phyloP scores from a whole-genome alignment of 1,140 invertebrate species.

The Sesamia nonagrioides region DNA sequence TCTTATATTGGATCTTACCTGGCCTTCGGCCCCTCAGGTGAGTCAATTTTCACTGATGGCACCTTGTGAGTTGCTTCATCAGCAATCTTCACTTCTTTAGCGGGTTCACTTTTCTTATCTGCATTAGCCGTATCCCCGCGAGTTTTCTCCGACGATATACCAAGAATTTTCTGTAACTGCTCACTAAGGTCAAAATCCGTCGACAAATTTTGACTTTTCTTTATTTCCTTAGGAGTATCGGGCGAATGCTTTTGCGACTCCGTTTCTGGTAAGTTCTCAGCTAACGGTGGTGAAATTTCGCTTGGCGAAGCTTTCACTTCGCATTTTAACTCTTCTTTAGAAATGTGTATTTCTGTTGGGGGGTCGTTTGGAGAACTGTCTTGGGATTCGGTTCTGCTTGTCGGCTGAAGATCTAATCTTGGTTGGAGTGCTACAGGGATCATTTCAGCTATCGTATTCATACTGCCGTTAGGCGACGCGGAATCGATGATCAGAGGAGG shows the following conservation, averaged over 20 bases:
- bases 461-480: conserved; percentile 75
- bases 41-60: conserved; percentile 86
- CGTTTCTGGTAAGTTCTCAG: conserved; percentile 67
- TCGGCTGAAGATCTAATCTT: conserved; percentile 73
- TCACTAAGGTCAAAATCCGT: conserved; percentile 86
- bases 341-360: conserved; percentile 81
- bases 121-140: conserved; percentile 63
- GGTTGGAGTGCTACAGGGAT: conserved; percentile 79
- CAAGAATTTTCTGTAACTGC: conserved; percentile 85
- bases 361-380: conserved; percentile 82
- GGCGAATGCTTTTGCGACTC: conserved; percentile 82
- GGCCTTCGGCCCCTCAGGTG: conserved; percentile 80
- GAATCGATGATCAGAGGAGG: conserved; percentile 85
- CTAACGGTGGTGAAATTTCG: conserved; percentile 81
- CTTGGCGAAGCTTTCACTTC: conserved; percentile 81
- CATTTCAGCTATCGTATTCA: conserved; percentile 83
- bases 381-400: conserved; percentile 76
- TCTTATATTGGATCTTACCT: conserved; percentile 61
- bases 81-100: conserved; percentile 79
- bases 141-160: conserved; percentile 84
- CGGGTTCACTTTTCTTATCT: conserved; percentile 77
- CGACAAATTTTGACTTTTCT: conserved; percentile 85
- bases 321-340: conserved; percentile 69
- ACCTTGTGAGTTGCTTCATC: conserved; percentile 75
- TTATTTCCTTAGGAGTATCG: conserved; percentile 81